Evolutionary conservation across 2,888 invertebrate species (phyloP).

Genomic region (Capitulum mitella): DNA sequence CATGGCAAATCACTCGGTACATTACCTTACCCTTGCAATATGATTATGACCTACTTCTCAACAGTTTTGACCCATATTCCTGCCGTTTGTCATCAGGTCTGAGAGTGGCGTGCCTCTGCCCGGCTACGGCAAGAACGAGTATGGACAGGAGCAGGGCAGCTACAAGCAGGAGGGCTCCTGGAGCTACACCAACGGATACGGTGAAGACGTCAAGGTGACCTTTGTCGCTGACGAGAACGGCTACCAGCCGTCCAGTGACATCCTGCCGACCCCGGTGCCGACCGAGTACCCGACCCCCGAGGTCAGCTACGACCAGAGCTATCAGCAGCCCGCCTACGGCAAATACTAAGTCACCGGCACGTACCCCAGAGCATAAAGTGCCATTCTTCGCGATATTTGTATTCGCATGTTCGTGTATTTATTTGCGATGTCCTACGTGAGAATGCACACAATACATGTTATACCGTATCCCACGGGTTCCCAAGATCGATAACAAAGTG

Average conservation of each 20-base stretch:
- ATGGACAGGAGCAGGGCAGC: neutral
- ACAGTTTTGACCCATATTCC: too few relatives aligned
- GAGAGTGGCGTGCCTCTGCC: conserved; percentile 9
- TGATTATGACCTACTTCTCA: too few relatives aligned
- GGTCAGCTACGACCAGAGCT: neutral
- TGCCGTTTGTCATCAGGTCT: neutral
- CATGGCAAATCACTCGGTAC: too few relatives aligned
- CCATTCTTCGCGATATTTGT: too few relatives aligned
- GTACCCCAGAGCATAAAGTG: too few relatives aligned
- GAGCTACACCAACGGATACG: neutral
- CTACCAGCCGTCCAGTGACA: conserved; percentile 12
- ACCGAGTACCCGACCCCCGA: conserved; percentile 6
- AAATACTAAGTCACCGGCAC: neutral
- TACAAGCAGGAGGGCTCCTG: neutral
- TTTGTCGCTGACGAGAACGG: neutral
- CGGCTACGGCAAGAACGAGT: conserved; percentile 1
- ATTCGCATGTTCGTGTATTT: too few relatives aligned
- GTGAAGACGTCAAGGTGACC: neutral
- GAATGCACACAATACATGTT: too few relatives aligned
- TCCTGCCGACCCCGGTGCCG: conserved; percentile 11
- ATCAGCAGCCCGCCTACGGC: neutral
- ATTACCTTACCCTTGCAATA: too few relatives aligned
- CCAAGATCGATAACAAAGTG: too few relatives aligned
- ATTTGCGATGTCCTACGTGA: too few relatives aligned
- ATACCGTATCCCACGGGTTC: too few relatives aligned